Percentiles rank a stretch among this genome's conserved stretches.
Conservation (phyloP, 2,797 vertebrate genomes). For the Parauchenoglanis punctatus region DNA sequence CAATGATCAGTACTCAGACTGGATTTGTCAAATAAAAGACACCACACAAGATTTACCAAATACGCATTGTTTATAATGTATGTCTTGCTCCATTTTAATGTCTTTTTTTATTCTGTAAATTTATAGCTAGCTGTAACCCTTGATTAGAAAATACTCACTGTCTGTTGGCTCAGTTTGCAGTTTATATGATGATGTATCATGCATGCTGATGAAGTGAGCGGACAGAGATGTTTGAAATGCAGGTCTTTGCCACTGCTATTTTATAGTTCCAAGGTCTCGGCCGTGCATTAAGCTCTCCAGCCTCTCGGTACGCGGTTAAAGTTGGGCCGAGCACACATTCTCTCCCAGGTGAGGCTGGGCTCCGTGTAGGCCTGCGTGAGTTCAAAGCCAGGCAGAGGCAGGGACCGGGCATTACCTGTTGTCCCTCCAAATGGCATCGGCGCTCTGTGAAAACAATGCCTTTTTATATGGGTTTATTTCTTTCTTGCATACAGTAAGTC, state of each 20-base stretch:
- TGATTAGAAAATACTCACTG: not conserved
- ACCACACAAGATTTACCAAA: not conserved
- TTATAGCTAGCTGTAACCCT: constrained; percentile 10
- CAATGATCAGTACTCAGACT: not conserved
- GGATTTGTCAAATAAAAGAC: not conserved
- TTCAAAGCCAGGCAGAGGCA: constrained; percentile 60
- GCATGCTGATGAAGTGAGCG: not conserved
- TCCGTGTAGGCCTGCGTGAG: constrained; percentile 60
- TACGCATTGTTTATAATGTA: not conserved
- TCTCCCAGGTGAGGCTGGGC: constrained; percentile 68
- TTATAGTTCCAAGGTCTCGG: constrained; percentile 75
- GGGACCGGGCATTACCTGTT: constrained; percentile 48
- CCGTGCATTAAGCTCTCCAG: constrained; percentile 70
- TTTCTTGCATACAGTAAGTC: not conserved
- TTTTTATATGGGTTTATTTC: not conserved
- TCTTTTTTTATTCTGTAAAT: not conserved
- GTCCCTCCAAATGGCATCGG: constrained; percentile 77
- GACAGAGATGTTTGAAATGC: not conserved
- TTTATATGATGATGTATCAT: not conserved
- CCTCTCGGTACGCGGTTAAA: constrained; percentile 82
- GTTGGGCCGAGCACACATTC: constrained; percentile 75
- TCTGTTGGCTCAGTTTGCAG: constrained; percentile 35
- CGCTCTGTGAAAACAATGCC: constrained; percentile 65
- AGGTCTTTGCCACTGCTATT: not conserved
- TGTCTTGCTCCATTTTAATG: not conserved